Evolutionary conservation across 2,797 vertebrate species (phyloP).

Genomic region (Loris lydekkerianus): DNA sequence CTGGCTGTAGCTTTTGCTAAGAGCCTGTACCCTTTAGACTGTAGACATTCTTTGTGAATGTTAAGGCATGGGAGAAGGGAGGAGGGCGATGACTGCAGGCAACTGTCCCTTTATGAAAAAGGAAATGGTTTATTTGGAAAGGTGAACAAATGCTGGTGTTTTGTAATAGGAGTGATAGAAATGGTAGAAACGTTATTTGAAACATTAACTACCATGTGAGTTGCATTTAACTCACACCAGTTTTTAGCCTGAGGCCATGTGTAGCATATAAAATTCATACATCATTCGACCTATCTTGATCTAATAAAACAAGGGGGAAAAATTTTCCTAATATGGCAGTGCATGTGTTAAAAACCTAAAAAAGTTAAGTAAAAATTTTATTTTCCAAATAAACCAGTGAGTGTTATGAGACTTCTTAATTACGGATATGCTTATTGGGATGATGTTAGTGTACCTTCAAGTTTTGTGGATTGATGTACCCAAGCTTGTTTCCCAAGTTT

Average conservation of each 20-base stretch:
- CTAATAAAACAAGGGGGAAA: too few species aligned
- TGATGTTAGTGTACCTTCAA: background rate
- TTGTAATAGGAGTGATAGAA: background rate
- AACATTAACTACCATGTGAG: too few species aligned
- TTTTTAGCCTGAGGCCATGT: too few species aligned
- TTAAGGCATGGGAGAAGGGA: background rate
- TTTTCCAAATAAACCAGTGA: background rate
- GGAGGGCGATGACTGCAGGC: background rate
- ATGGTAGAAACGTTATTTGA: background rate
- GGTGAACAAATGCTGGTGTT: background rate
- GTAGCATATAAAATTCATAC: too few species aligned
- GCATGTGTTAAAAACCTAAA: background rate
- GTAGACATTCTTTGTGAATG: background rate
- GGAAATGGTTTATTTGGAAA: background rate
- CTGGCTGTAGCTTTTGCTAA: background rate
- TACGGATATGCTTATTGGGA: background rate
- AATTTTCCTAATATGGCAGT: too few species aligned
- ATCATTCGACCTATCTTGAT: too few species aligned
- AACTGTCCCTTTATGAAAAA: background rate
- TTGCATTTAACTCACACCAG: too few species aligned
- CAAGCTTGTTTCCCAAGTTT: background rate
- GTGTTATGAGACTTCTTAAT: background rate
- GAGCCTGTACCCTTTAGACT: rapidly evolving
- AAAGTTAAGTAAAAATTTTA: background rate
- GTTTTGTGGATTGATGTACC: background rate